Conservation (phyloP, 2,797 vertebrate genomes). For the Syngnathus rostellatus region DNA sequence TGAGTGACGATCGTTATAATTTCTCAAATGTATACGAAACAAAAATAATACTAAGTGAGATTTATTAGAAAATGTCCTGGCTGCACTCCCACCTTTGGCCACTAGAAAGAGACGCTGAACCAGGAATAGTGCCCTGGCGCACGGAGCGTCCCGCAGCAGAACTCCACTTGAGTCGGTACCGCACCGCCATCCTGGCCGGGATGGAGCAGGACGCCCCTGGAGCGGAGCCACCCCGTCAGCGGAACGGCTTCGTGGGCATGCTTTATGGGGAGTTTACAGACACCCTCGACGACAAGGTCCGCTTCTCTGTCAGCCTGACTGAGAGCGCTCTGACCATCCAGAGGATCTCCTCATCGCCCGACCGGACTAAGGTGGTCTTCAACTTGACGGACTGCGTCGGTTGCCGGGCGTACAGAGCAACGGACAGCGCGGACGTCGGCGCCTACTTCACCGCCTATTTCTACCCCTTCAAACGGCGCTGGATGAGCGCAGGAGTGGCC, state of each 20-base stretch:
- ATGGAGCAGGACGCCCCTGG: slow-evolving; percentile 57
- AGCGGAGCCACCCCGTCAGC: slow-evolving; percentile 46
- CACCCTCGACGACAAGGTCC: slow-evolving; percentile 50
- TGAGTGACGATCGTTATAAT: too few relatives aligned
- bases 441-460: slow-evolving; percentile 76
- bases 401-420: slow-evolving; percentile 61
- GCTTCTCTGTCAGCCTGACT: slow-evolving; percentile 68
- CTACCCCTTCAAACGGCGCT: slow-evolving; percentile 70
- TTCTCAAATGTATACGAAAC: too few relatives aligned
- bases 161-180: slow-evolving; percentile 34
- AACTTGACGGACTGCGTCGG: slow-evolving; percentile 74
- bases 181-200: slow-evolving; percentile 48
- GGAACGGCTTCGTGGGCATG: slow-evolving; percentile 45
- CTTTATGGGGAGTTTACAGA: slow-evolving; percentile 67
- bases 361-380: slow-evolving; percentile 52
- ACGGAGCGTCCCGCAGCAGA: slow-evolving; percentile 49
- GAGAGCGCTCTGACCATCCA: slow-evolving; percentile 67
- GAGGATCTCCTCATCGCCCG: slow-evolving; percentile 49
- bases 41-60: too few relatives aligned
- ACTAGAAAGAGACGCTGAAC: slow-evolving; percentile 63
- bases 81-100: slow-evolving; percentile 46
- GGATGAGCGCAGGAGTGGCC: slow-evolving; percentile 65
- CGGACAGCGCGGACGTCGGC: slow-evolving; percentile 56
- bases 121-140: slow-evolving; percentile 15
- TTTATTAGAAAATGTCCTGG: background rate